Conservation (phyloP, 2,797 vertebrate genomes). For the Okamejei kenojei region DNA sequence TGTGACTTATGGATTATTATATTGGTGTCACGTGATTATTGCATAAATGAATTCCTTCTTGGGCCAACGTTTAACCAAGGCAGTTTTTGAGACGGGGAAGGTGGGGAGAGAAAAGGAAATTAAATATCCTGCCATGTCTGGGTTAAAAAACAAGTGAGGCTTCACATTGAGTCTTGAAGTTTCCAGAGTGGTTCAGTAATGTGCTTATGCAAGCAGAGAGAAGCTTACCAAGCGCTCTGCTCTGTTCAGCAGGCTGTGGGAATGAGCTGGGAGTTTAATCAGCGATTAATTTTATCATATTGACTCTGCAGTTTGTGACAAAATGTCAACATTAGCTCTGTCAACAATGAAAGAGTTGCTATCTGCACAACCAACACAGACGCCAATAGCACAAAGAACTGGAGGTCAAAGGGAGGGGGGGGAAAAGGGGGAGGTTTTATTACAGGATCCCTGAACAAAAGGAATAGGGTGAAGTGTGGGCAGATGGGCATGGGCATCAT, state of each 20-base stretch:
- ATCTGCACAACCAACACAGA: slow-evolving; percentile 12
- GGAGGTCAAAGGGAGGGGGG: neutral
- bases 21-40: no score
- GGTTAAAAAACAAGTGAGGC: neutral
- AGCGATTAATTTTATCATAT: slow-evolving; percentile 45
- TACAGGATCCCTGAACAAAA: neutral
- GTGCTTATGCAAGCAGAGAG: slow-evolving; percentile 1
- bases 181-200: neutral
- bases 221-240: slow-evolving; percentile 2
- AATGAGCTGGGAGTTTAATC: slow-evolving; percentile 39
- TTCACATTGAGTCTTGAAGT: neutral
- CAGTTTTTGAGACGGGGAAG: neutral
- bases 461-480: neutral
- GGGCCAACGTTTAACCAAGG: neutral
- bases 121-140: neutral
- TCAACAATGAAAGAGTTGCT: slow-evolving; percentile 43
- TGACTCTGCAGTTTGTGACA: slow-evolving; percentile 40
- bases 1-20: neutral
- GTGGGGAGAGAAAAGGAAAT: neutral
- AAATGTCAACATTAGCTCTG: slow-evolving; percentile 42
- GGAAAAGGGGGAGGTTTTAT: neutral
- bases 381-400: neutral
- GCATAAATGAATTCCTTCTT: no score
- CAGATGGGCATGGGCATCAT: neutral
- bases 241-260: neutral